These are phyloP conservation scores for Siniperca scherzeri DNA, from an alignment of 2,797 vertebrate genomes.

Conservation along the genomic window DNA sequence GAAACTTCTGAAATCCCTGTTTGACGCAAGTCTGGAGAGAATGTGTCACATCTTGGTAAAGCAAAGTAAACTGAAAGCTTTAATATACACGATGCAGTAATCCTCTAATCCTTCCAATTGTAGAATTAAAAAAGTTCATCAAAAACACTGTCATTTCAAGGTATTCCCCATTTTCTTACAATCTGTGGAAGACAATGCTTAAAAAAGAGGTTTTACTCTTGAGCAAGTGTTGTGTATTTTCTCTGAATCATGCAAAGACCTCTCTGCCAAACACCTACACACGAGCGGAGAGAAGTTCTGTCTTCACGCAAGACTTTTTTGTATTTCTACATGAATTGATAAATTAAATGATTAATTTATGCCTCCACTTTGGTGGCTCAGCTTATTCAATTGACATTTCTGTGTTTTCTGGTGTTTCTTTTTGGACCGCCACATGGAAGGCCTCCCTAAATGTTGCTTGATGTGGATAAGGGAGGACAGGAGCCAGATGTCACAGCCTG, in stretches of 20 bases:
- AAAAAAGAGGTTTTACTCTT: slow-evolving; percentile 55
- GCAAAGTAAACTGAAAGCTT: slow-evolving; percentile 38
- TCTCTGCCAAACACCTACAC: slow-evolving; percentile 82
- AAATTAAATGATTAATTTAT: slow-evolving; percentile 78
- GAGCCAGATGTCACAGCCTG: slow-evolving; percentile 70
- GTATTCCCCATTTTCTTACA: slow-evolving; percentile 53
- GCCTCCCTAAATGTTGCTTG: slow-evolving; percentile 51
- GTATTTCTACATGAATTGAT: slow-evolving; percentile 73
- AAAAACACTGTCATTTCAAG: slow-evolving; percentile 38
- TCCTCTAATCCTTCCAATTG: slow-evolving; percentile 31
- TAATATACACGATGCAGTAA: slow-evolving; percentile 29
- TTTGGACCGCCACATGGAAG: slow-evolving; percentile 28
- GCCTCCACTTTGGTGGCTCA: slow-evolving; percentile 52
- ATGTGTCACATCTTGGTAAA: slow-evolving; percentile 63
- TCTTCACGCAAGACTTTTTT: slow-evolving; percentile 69
- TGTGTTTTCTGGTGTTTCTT: slow-evolving; percentile 25
- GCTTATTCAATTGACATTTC: slow-evolving; percentile 65
- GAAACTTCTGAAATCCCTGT: slow-evolving; percentile 76
- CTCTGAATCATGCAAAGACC: slow-evolving; percentile 76
- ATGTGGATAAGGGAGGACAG: slow-evolving; percentile 57
- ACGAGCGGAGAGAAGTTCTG: slow-evolving; percentile 66
- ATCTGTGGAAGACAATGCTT: slow-evolving; percentile 57
- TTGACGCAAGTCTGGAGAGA: slow-evolving; percentile 75
- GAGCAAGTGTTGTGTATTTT: slow-evolving; percentile 74
- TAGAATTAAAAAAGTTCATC: slow-evolving; percentile 23